phyloP scores from a whole-genome alignment of 2,888 invertebrate species.

The Coecobrya sp. region DNA sequence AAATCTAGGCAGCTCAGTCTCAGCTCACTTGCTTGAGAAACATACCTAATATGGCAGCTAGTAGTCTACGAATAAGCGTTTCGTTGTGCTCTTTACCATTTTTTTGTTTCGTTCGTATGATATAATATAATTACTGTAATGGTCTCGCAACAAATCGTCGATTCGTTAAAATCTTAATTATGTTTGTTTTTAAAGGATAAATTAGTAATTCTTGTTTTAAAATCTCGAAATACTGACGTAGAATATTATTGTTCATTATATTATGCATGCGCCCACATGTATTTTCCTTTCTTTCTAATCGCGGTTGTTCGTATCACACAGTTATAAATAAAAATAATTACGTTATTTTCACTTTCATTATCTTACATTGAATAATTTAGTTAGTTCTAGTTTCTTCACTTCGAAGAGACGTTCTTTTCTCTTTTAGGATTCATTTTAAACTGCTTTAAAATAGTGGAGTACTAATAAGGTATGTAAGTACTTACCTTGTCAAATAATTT shows the following conservation, averaged over 20 bases:
- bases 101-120: neutral
- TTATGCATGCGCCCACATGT: neutral
- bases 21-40: neutral
- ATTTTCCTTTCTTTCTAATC: neutral
- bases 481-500: too few species aligned
- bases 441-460: too few species aligned
- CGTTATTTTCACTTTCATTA: too few species aligned
- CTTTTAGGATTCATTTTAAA: too few species aligned
- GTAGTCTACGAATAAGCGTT: neutral
- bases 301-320: neutral
- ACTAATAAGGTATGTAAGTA: too few species aligned
- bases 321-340: too few species aligned
- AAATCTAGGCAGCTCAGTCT: slow-evolving; percentile 16
- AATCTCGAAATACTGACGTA: neutral
- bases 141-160: slow-evolving; percentile 14
- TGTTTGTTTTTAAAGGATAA: neutral
- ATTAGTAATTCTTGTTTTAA: too few species aligned
- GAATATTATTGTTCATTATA: neutral
- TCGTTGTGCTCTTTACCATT: neutral
- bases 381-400: too few species aligned
- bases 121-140: neutral
- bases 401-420: too few species aligned
- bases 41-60: neutral
- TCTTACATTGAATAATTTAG: too few species aligned
- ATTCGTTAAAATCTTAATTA: slow-evolving; percentile 8